Evolutionary conservation across 2,888 invertebrate species (phyloP).

Genomic region (Drosophila bunnanda): DNA sequence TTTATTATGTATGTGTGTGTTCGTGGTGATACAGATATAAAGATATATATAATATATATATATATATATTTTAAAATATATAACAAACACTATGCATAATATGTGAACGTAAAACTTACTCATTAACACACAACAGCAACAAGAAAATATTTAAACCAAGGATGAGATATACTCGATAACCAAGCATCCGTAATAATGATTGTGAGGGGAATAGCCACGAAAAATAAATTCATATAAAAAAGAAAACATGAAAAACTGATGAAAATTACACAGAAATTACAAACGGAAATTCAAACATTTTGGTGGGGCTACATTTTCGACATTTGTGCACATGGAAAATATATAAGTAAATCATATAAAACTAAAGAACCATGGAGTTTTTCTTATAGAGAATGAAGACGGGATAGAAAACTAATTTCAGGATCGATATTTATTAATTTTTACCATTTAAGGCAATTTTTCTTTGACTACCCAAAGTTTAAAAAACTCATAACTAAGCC

Average conservation of each 20-base stretch:
- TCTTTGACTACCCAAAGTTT: too few relatives aligned
- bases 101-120: constrained; percentile 41
- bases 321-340: constrained; percentile 75
- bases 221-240: constrained; percentile 27
- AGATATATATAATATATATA: constrained; percentile 34
- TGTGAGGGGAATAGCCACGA: constrained; percentile 54
- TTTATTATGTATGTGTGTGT: constrained; percentile 39
- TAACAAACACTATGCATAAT: constrained; percentile 37
- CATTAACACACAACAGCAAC: constrained; percentile 25
- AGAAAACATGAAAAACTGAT: constrained; percentile 22
- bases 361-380: constrained; percentile 24
- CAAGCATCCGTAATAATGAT: constrained; percentile 71
- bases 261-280: constrained; percentile 11
- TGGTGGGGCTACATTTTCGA: constrained; percentile 57
- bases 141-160: constrained; percentile 43
- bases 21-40: constrained; percentile 46
- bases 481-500: too few relatives aligned
- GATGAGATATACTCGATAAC: constrained; percentile 64
- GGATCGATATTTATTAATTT: too few relatives aligned
- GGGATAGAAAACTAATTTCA: too few relatives aligned
- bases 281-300: constrained; percentile 25
- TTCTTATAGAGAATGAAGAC: background rate
- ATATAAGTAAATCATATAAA: constrained; percentile 71
- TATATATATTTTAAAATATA: constrained; percentile 42
- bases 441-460: too few relatives aligned